A percentile compares a stretch with the other conserved stretches of the same genome.
Evolutionary conservation across 2,113 vertebrate species (phyloP).

Genomic region (Centropus bengalensis): DNA sequence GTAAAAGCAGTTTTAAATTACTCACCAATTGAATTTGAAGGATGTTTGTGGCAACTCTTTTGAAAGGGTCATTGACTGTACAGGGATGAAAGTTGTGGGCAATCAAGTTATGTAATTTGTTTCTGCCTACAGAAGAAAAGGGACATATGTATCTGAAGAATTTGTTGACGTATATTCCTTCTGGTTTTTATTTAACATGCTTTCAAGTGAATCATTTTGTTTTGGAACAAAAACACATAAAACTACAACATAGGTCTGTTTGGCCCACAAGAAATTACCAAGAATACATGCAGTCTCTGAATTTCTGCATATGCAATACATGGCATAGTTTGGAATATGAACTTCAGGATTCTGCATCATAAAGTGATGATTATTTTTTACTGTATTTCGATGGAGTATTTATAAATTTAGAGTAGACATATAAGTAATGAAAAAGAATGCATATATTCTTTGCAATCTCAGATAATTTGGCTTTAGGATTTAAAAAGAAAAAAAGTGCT

Average conservation of each 20-base stretch:
- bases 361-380: background rate
- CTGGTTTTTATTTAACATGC: background rate
- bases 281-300: background rate
- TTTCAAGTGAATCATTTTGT: background rate
- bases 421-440: background rate
- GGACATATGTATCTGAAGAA: background rate
- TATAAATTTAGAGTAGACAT: background rate
- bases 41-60: slow-evolving; percentile 21
- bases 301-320: background rate
- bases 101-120: slow-evolving; percentile 26
- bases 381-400: background rate
- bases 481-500: background rate
- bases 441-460: background rate
- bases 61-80: slow-evolving; percentile 40
- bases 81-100: slow-evolving; percentile 23
- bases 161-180: background rate
- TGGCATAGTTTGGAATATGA: background rate
- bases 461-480: background rate
- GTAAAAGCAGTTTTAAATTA: slow-evolving; percentile 23
- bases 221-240: background rate
- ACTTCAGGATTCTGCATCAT: background rate
- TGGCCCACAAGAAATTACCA: background rate
- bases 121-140: slow-evolving; percentile 15
- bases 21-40: background rate
- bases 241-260: background rate